Evolutionary conservation across 2,888 invertebrate genomes (phyloP), one percentile per base, ranked within the genome.

Genomic region (Agriotes lineatus): DNA sequence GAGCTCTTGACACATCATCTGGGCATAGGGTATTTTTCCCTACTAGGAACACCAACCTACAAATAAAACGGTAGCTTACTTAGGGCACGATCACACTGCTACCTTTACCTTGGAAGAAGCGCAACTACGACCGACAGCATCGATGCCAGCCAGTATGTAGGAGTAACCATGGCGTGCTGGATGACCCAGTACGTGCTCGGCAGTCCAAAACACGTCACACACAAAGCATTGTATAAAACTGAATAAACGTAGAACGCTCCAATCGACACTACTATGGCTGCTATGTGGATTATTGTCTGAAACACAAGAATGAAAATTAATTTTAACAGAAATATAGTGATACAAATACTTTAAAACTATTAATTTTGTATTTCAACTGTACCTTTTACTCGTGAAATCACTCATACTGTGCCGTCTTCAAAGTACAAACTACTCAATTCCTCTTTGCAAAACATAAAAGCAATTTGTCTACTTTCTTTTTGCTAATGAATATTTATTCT

Each of bases 171-270:
- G 58, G 94, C 91, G 80, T 89, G 88, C 81, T 93, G 91, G 85
- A 96, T 92, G 62, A 96, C 94, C 91, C 92, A 93, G 84, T 93
- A 96, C 20, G 95, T 96, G 77, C 95, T 94, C 37, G 95, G 94
- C 77, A 96, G 86, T 65, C 91, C 92, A 82, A 94, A 90, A 84
- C 95, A 94, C 75, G 90, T 89, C 72, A 94, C 90, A 83, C 95
- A 94, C 74, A 94, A 84, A 7, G 91, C 87, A 86, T 96, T 95
- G 86, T 96, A 96, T 57, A 94, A 81, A 67, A 97, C 85, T 70
- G 95, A 94, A 84, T 96, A 93, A 76, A 89, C 86, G 84, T 94
- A 95, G 87, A 94, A 97, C 69, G 92, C 86, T 44, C 89, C 86
- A 78, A 97, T 87, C 71, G 97, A 97, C 20, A 93, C 86, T 59